Percentiles rank a stretch among this genome's conserved stretches.
phyloP scores from a whole-genome alignment of 2,888 invertebrate species.

The Anagyrus pseudococci region DNA sequence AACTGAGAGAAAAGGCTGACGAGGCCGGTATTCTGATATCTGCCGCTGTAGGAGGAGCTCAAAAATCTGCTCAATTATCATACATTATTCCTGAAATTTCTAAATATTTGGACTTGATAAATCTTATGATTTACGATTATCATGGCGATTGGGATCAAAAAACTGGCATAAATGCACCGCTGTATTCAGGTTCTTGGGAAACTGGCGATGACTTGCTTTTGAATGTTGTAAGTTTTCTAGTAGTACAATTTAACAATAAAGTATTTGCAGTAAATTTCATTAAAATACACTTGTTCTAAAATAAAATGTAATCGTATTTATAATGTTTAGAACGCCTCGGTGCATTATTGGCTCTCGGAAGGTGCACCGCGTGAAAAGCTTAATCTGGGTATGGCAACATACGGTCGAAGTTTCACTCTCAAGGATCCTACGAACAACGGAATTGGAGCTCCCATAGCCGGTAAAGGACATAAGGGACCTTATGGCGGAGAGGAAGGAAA shows the following conservation, averaged over 20 bases:
- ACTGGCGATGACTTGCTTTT: conserved; percentile 54
- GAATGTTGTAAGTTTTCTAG: conserved; percentile 41
- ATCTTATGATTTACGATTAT: conserved; percentile 77
- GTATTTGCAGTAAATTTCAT: no score
- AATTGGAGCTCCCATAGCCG: conserved; percentile 65
- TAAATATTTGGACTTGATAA: conserved; percentile 71
- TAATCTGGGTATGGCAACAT: conserved; percentile 73
- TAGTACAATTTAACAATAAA: background rate
- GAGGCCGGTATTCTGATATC: conserved; percentile 56
- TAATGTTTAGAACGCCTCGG: conserved; percentile 62
- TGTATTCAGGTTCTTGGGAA: conserved; percentile 59
- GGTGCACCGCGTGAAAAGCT: conserved; percentile 70
- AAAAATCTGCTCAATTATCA: conserved; percentile 62
- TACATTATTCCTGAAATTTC: conserved; percentile 69
- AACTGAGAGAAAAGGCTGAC: conserved; percentile 66
- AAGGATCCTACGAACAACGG: conserved; percentile 58
- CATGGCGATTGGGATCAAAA: conserved; percentile 74
- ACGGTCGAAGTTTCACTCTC: conserved; percentile 73
- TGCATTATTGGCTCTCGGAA: conserved; percentile 64
- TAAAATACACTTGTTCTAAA: background rate
- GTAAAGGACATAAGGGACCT: conserved; percentile 67
- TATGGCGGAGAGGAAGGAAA: conserved; percentile 70
- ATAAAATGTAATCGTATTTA: conserved; percentile 55
- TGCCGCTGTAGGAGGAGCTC: conserved; percentile 65
- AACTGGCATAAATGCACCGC: conserved; percentile 72